Conservation (phyloP, 2,113 vertebrate genomes). For the Strix aluco region DNA sequence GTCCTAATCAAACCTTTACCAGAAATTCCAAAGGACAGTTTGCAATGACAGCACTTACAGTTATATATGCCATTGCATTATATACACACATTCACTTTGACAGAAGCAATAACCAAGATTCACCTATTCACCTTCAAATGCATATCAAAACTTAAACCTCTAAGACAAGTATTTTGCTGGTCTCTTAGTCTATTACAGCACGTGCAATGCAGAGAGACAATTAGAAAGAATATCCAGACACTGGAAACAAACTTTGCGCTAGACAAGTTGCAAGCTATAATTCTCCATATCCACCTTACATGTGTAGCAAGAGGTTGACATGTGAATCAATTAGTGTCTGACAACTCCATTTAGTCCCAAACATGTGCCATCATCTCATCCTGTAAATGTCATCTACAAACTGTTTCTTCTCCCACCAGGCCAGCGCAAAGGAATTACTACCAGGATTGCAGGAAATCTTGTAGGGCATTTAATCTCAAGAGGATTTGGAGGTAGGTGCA, state of each 20-base stretch:
- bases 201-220: not conserved
- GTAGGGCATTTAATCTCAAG: not conserved
- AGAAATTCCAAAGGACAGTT: constrained; percentile 29
- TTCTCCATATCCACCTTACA: not conserved
- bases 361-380: not conserved
- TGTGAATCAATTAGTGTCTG: not conserved
- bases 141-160: not conserved
- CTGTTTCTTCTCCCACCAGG: not conserved
- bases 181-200: not conserved
- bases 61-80: not conserved
- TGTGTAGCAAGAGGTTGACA: not conserved
- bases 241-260: not conserved
- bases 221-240: not conserved
- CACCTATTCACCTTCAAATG: not conserved
- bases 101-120: not conserved
- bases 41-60: not conserved
- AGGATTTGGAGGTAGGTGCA: not conserved
- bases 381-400: not conserved
- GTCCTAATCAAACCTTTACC: constrained; percentile 8
- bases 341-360: not conserved
- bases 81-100: not conserved
- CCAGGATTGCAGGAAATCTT: not conserved
- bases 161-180: not conserved
- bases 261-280: not conserved
- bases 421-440: not conserved